These are phyloP conservation scores for Panurus biarmicus DNA, from an alignment of 2,113 vertebrate genomes.

Conservation along the genomic window DNA sequence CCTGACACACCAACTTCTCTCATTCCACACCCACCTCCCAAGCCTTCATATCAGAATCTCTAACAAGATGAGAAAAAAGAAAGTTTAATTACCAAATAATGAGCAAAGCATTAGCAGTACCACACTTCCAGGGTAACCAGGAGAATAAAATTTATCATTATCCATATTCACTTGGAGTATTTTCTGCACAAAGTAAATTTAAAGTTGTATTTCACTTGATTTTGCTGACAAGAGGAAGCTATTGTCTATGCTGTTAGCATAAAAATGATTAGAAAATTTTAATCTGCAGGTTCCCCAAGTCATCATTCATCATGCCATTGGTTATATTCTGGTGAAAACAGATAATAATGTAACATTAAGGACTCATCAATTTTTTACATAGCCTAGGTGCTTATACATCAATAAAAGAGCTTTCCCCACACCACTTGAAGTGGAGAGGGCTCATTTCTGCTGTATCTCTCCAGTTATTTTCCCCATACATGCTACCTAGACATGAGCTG, in stretches of 20 bases:
- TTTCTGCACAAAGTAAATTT: background rate
- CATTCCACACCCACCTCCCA: accelerated
- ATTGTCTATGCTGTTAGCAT: background rate
- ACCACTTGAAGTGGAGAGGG: background rate
- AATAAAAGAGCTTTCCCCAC: background rate
- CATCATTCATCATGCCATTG: background rate
- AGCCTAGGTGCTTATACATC: accelerated
- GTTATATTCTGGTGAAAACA: background rate
- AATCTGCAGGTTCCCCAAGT: background rate
- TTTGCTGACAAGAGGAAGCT: background rate
- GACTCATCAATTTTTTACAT: background rate
- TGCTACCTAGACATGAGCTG: background rate
- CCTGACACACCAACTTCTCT: background rate
- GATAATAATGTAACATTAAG: background rate
- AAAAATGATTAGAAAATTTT: background rate
- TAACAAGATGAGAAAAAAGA: background rate
- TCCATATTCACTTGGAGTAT: background rate
- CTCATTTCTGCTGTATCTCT: background rate
- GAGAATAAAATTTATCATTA: background rate
- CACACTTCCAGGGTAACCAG: background rate
- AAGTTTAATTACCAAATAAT: background rate
- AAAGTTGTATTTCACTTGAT: background rate
- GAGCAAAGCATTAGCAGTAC: background rate
- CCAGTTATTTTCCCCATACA: background rate
- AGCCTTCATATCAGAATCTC: background rate